phyloP scores from a whole-genome alignment of 2,113 vertebrate species.

The Pelvicachromis taeniatus region DNA sequence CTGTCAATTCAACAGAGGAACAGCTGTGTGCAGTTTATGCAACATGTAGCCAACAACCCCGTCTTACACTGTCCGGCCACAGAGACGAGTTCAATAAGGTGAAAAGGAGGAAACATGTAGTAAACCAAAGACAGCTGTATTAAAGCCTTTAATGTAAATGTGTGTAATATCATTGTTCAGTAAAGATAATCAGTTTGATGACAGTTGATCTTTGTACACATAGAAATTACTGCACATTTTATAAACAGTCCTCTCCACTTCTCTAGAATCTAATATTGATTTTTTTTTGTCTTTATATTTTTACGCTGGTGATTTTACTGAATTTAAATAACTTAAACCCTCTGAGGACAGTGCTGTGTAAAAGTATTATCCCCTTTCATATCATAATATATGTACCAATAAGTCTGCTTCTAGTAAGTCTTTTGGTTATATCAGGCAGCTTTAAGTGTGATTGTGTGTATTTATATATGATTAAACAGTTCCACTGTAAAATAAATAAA shows the following conservation, averaged over 20 bases:
- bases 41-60: background rate
- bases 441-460: background rate
- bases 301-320: background rate
- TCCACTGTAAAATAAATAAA: background rate
- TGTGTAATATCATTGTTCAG: background rate
- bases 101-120: background rate
- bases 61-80: no score
- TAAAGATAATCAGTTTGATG: background rate
- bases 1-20: background rate
- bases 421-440: background rate
- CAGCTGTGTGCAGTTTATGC: background rate
- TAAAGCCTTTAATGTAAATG: background rate
- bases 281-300: background rate
- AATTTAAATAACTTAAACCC: background rate
- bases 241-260: background rate
- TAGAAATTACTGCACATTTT: background rate
- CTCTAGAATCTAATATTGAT: background rate
- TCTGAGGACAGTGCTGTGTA: background rate
- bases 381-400: no score
- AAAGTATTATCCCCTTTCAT: background rate
- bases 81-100: background rate
- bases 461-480: background rate
- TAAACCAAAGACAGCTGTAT: background rate
- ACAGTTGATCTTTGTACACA: background rate
- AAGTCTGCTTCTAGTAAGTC: no score